Evolutionary conservation across 2,797 vertebrate genomes (phyloP).

Genomic region (Anolis apletophallus): DNA sequence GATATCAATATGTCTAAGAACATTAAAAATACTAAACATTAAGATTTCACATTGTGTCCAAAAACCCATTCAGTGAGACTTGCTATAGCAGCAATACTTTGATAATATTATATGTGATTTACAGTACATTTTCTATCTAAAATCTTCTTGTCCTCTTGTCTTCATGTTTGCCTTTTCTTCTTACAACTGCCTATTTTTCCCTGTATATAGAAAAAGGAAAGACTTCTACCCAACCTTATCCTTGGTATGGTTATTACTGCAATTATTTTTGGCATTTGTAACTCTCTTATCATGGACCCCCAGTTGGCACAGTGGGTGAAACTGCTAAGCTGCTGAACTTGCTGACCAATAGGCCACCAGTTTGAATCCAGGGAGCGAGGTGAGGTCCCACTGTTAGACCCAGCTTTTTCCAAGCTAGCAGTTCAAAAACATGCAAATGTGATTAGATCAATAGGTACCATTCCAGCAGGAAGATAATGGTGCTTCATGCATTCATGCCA

Average conservation of each 20-base stretch:
- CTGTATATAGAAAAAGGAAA: neutral
- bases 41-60: too few relatives aligned
- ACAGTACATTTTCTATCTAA: neutral
- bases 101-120: neutral
- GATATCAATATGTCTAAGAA: neutral
- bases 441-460: too few relatives aligned
- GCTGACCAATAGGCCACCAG: too few relatives aligned
- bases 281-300: neutral
- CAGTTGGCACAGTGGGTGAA: too few relatives aligned
- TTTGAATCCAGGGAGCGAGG: too few relatives aligned
- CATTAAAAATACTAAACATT: neutral
- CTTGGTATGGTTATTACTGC: neutral
- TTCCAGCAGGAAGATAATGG: too few relatives aligned
- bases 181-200: neutral
- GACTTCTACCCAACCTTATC: neutral
- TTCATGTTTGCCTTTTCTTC: neutral
- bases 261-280: neutral
- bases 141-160: neutral
- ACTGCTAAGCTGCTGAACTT: too few relatives aligned
- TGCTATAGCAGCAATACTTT: neutral
- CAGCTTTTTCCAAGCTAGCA: too few relatives aligned
- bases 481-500: too few relatives aligned
- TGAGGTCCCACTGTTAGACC: too few relatives aligned
- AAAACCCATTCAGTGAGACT: neutral
- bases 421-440: too few relatives aligned